These are phyloP conservation scores for Augochlora pura DNA, from an alignment of 1,140 invertebrate species.

Conservation along the genomic window DNA sequence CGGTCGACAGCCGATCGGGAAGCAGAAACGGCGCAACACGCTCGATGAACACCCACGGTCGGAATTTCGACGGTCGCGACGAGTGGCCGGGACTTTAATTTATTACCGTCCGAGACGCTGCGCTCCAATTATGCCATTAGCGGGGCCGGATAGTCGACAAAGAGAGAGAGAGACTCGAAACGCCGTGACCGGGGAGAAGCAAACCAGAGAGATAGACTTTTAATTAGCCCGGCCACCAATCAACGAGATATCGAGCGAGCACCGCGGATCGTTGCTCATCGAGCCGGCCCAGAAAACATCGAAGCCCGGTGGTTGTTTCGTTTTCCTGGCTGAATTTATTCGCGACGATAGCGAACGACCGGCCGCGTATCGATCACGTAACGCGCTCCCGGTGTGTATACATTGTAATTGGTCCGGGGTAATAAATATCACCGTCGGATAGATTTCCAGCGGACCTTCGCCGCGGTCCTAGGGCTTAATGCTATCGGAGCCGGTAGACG, in stretches of 20 bases:
- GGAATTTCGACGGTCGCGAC: slow-evolving; percentile 20
- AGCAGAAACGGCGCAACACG: background rate
- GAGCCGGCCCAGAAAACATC: slow-evolving; percentile 14
- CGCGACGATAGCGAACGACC: slow-evolving; percentile 27
- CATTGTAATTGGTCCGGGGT: slow-evolving; percentile 39
- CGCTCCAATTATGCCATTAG: slow-evolving; percentile 53
- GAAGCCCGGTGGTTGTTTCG: background rate
- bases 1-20: slow-evolving; percentile 10
- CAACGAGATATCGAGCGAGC: background rate
- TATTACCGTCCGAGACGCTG: slow-evolving; percentile 36
- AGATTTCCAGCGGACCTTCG: slow-evolving; percentile 8
- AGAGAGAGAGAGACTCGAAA: background rate
- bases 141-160: slow-evolving; percentile 19
- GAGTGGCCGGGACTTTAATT: slow-evolving; percentile 48
- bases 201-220: slow-evolving; percentile 28
- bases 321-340: slow-evolving; percentile 24
- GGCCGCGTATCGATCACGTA: slow-evolving; percentile 39
- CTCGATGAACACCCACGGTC: slow-evolving; percentile 2
- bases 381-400: slow-evolving; percentile 13
- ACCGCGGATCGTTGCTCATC: too few relatives aligned
- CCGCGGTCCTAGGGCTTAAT: slow-evolving; percentile 15
- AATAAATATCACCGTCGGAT: slow-evolving; percentile 39
- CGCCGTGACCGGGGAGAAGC: background rate
- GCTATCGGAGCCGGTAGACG: slow-evolving; percentile 5
- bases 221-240: slow-evolving; percentile 48